Base-by-base conservation (phyloP, 2,888 invertebrate species). In the Papilio demoleus region DNA sequence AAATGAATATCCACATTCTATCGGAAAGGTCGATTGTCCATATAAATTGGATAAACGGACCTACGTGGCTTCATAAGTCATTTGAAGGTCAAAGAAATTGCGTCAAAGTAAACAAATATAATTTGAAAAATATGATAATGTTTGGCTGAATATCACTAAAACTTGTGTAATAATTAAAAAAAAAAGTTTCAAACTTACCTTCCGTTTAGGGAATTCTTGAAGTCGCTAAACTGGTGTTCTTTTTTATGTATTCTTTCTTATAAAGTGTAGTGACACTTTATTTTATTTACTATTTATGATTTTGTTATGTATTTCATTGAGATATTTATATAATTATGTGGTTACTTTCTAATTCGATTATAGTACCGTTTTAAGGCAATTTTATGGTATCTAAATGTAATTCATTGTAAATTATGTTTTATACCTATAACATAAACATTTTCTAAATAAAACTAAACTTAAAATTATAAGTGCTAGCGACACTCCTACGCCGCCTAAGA, bases 381-480 rank as follows among this genome's bases (percentile, higher is more conserved):
- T 60, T 58, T 27, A 14, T 50, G 6, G 22, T 38, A 38, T 19
- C 9, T 22, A 60, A 22, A 38, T n/a, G n/a, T n/a, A 40, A 36
- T 38, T 24, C 19, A 24, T 60, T n/a, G 1, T 36, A 24, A 40
- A 22, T 24, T 24, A 38, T 22, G n/a, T 38, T 36, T 59, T 36
- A 60, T 60, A 3, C 6, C 12, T 68, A 73, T 63, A 58, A 47
- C 56, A 71, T 72, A 69, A 71, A 74, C 74, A 71, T 68, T 68
- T 42, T 45, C 17, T 68, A 56, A 67, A 60, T 73, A 72, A 75
- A 71, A 71, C 71, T 72, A 76, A n/a, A 77, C 75, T 77, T 77
- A 78, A 77, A 76, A 70, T 67, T 76, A 72, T 74, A 77, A 79
- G 79, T 77, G 77, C 80, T 65, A 72, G 72, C 72, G 76, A 76